A percentile compares a stretch with the other conserved stretches of the same genome.
Conservation (phyloP, 2,113 vertebrate species). For the Rhea pennata region DNA sequence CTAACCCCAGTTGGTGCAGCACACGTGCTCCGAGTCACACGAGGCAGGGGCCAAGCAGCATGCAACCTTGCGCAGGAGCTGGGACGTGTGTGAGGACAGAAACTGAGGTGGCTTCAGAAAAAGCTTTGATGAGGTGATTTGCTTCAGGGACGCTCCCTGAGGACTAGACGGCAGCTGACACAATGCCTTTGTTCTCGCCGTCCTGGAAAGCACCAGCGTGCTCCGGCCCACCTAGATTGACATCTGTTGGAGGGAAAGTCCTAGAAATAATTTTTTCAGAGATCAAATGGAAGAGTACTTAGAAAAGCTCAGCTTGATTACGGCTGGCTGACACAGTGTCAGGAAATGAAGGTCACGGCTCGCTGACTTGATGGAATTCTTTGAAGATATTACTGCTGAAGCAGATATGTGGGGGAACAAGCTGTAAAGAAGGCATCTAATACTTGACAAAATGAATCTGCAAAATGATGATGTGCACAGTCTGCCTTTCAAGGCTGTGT, state of each 20-base stretch:
- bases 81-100: background rate
- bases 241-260: background rate
- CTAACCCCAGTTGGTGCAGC: background rate
- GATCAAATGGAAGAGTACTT: background rate
- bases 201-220: background rate
- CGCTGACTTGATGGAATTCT: background rate
- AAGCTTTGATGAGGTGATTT: background rate
- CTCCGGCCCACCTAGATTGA: background rate
- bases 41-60: background rate
- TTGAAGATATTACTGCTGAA: slow-evolving; percentile 21
- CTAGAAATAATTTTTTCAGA: background rate
- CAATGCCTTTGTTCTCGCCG: background rate
- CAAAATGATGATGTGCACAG: background rate
- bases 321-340: accelerated
- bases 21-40: background rate
- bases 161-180: accelerated
- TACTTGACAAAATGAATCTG: background rate
- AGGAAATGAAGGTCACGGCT: background rate
- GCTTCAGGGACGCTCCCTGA: background rate
- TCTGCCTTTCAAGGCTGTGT: background rate
- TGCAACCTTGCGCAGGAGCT: background rate
- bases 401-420: background rate
- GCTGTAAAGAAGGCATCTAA: background rate
- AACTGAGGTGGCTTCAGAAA: background rate
- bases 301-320: background rate